Conservation (phyloP, 2,888 invertebrate genomes). For the Clitarchus hookeri region DNA sequence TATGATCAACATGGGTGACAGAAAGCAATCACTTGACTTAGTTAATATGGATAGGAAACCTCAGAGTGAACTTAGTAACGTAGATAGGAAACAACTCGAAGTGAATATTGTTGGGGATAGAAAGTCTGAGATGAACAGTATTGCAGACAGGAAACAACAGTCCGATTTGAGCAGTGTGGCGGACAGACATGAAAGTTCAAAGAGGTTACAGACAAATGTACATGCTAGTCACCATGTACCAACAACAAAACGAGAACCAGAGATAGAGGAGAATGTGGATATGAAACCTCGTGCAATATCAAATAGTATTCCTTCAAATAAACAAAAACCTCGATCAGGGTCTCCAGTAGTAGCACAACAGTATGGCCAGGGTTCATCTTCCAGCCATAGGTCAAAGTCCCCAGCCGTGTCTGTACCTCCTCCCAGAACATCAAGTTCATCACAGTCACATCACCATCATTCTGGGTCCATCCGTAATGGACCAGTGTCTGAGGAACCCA, state of each 20-base stretch:
- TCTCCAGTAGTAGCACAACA: slow-evolving; percentile 5
- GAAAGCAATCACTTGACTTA: neutral
- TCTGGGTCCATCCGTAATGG: neutral
- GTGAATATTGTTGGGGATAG: neutral
- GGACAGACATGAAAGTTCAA: slow-evolving; percentile 27
- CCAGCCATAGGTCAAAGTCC: slow-evolving; percentile 27
- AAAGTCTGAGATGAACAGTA: neutral
- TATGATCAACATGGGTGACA: neutral
- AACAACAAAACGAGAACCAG: slow-evolving; percentile 20
- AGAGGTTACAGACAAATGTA: slow-evolving; percentile 15
- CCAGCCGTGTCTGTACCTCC: slow-evolving; percentile 10
- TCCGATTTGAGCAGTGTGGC: slow-evolving; percentile 18
- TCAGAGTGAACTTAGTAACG: neutral
- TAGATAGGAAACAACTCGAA: neutral
- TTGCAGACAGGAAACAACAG: neutral
- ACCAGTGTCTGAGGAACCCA: neutral
- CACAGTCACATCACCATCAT: neutral
- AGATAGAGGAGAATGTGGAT: neutral
- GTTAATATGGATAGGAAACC: neutral
- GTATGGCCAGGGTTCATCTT: neutral
- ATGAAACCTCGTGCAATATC: slow-evolving; percentile 18
- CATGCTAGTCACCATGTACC: neutral
- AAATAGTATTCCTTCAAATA: neutral
- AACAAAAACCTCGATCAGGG: neutral
- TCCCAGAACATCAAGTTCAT: neutral